Conservation (phyloP, 1,140 invertebrate genomes). For the Aphelinus certus region DNA sequence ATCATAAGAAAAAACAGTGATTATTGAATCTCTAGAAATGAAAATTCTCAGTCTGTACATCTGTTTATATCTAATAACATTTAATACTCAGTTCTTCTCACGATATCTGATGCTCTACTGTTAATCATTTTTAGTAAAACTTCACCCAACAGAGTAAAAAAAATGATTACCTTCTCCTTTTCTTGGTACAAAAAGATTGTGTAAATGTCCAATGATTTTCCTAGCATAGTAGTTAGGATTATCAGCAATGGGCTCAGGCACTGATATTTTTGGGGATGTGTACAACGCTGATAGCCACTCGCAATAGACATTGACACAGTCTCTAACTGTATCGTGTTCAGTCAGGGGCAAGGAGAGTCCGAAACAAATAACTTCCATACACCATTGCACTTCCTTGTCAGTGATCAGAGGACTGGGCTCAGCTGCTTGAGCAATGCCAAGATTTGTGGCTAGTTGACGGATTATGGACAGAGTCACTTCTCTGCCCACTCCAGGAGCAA, state of each 20-base stretch:
- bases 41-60: too few relatives aligned
- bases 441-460: constrained; percentile 78
- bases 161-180: constrained; percentile 81
- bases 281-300: constrained; percentile 93
- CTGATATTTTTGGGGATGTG: constrained; percentile 80
- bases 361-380: constrained; percentile 93
- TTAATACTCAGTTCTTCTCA: too few relatives aligned
- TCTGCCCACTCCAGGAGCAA: constrained; percentile 77
- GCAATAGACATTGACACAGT: constrained; percentile 96
- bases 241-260: constrained; percentile 86
- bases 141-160: neutral
- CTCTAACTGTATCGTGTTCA: constrained; percentile 93
- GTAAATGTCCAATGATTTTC: constrained; percentile 91
- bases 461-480: constrained; percentile 88
- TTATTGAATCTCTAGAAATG: too few relatives aligned
- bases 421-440: constrained; percentile 80
- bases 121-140: too few relatives aligned
- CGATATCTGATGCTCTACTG: too few relatives aligned
- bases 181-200: constrained; percentile 95
- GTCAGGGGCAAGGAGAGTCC: constrained; percentile 88
- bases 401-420: constrained; percentile 79
- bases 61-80: too few relatives aligned
- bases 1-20: too few relatives aligned
- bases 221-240: constrained; percentile 92
- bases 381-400: constrained; percentile 89